These are phyloP conservation scores for Stegodyphus mimosarum DNA, from an alignment of 1,140 invertebrate species.

Conservation along the genomic window DNA sequence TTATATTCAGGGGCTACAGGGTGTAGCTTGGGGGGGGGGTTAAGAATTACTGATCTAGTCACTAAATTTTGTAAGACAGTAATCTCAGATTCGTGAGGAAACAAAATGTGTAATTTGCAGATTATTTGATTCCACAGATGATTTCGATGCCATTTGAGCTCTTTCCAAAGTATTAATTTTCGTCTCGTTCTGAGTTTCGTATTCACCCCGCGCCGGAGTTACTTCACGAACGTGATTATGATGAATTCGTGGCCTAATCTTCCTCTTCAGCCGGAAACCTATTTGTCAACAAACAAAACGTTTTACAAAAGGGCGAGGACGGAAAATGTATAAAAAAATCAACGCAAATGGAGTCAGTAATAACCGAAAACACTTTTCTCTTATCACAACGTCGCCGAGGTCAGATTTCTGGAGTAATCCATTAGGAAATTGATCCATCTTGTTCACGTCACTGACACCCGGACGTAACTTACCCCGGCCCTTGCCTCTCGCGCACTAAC, in stretches of 20 bases:
- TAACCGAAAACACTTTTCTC: constrained; percentile 10
- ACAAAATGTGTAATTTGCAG: too few relatives aligned
- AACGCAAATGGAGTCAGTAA: neutral
- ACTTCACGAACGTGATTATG: neutral
- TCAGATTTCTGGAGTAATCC: constrained; percentile 11
- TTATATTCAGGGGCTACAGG: too few relatives aligned
- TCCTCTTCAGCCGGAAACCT: neutral
- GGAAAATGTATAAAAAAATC: neutral
- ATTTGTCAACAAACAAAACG: constrained; percentile 14
- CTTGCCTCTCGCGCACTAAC: neutral
- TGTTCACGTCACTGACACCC: constrained; percentile 1
- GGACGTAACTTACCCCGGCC: neutral
- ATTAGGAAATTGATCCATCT: constrained; percentile 10
- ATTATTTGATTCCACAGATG: too few relatives aligned
- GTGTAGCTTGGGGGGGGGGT: too few relatives aligned
- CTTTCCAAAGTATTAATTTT: too few relatives aligned
- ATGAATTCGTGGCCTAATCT: neutral
- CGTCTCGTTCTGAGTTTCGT: too few relatives aligned
- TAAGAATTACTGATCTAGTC: too few relatives aligned
- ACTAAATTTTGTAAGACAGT: too few relatives aligned
- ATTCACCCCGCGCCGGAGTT: neutral
- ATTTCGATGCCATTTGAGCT: too few relatives aligned
- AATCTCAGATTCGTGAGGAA: too few relatives aligned
- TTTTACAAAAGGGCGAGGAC: neutral
- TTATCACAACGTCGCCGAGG: neutral